These are phyloP conservation scores for Noctua fimbriata DNA, from an alignment of 2,888 invertebrate species.

Conservation along the genomic window DNA sequence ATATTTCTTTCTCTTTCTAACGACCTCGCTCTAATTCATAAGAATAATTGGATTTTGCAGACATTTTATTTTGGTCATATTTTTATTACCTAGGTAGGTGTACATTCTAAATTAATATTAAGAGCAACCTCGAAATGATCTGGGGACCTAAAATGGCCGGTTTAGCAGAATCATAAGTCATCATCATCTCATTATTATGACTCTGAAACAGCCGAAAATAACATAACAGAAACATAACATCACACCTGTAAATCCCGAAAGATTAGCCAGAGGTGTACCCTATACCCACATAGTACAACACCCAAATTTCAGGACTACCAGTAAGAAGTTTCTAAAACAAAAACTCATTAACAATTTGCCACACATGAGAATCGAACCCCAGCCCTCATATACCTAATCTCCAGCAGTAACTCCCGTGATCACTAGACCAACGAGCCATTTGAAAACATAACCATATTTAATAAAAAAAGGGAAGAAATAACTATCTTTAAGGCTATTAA, in stretches of 20 bases:
- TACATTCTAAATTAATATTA: constrained; percentile 11
- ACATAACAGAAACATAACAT: not conserved
- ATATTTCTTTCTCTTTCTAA: not conserved
- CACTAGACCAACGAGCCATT: not conserved
- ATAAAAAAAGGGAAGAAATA: constrained; percentile 1
- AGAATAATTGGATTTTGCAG: constrained; percentile 47
- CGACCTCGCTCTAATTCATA: constrained; percentile 53
- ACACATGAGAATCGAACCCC: not conserved
- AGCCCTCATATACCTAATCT: not conserved
- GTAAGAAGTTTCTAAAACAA: not conserved
- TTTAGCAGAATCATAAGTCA: too few species aligned
- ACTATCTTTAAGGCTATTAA: constrained; percentile 24
- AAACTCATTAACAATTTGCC: not conserved
- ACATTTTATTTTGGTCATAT: constrained; percentile 10
- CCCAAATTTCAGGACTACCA: not conserved
- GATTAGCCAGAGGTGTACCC: not conserved
- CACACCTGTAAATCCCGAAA: not conserved
- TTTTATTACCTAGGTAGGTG: not conserved
- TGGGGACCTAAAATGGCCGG: too few species aligned
- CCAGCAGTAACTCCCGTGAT: not conserved
- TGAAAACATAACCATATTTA: not conserved
- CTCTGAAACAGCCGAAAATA: not conserved
- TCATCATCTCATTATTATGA: not conserved
- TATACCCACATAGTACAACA: too few species aligned
- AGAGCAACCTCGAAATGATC: not conserved